phyloP scores from a whole-genome alignment of 2,888 invertebrate genomes.

The Galerucella calmariensis region DNA sequence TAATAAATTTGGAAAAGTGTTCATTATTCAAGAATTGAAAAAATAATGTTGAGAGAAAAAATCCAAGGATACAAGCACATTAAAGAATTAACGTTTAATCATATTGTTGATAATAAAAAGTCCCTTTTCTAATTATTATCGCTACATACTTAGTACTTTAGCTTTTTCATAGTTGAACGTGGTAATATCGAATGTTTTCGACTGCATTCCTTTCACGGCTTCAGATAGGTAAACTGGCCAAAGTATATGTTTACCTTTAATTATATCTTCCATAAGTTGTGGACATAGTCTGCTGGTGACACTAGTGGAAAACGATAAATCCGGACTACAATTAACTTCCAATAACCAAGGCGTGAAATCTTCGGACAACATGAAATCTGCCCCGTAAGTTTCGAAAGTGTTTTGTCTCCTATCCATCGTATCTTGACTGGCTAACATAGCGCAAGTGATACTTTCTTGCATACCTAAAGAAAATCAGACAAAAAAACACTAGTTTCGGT shows the following conservation, averaged over 20 bases:
- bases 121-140: too few relatives aligned
- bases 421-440: slow-evolving; percentile 88
- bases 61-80: too few relatives aligned
- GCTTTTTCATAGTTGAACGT: too few relatives aligned
- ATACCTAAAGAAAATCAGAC: slow-evolving; percentile 52
- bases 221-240: too few relatives aligned
- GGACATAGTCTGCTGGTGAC: slow-evolving; percentile 89
- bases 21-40: too few relatives aligned
- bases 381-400: slow-evolving; percentile 93
- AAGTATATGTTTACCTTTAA: slow-evolving; percentile 77
- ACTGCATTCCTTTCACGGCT: too few relatives aligned
- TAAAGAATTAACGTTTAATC: too few relatives aligned
- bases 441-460: slow-evolving; percentile 71
- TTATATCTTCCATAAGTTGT: slow-evolving; percentile 87
- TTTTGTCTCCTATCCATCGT: slow-evolving; percentile 83
- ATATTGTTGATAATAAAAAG: too few relatives aligned
- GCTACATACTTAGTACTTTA: too few relatives aligned
- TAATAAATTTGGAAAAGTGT: too few relatives aligned
- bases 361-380: slow-evolving; percentile 93
- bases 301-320: slow-evolving; percentile 89
- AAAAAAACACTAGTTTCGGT: background rate
- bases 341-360: slow-evolving; percentile 91
- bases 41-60: too few relatives aligned
- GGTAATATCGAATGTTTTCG: too few relatives aligned
- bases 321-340: slow-evolving; percentile 94